Percentiles rank a stretch among this genome's conserved stretches.
Conservation (phyloP, 1,140 invertebrate species). For the Micrasema minimum region DNA sequence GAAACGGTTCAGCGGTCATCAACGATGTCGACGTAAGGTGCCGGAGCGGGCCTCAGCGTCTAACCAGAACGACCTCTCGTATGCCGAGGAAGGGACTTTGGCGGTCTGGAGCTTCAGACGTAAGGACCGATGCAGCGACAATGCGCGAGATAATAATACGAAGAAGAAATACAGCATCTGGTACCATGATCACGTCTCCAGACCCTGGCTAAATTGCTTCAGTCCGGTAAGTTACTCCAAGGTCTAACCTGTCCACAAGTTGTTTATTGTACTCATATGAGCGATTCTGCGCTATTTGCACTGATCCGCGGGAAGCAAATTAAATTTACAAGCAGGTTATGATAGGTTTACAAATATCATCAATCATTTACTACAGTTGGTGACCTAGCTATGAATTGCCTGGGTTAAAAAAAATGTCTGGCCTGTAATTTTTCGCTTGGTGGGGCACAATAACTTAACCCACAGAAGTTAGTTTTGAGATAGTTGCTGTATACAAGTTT, state of each 20-base stretch:
- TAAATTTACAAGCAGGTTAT: too few relatives aligned
- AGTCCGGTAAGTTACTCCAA: conserved; percentile 60
- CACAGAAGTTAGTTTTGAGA: too few relatives aligned
- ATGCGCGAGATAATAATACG: conserved; percentile 56
- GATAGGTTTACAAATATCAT: too few relatives aligned
- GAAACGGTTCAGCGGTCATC: conserved; percentile 62
- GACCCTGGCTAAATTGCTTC: conserved; percentile 65
- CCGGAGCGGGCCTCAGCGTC: conserved; percentile 57
- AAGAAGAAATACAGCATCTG: conserved; percentile 59
- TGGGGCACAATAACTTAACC: too few relatives aligned
- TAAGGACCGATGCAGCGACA: conserved; percentile 53
- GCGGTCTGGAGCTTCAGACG: conserved; percentile 21
- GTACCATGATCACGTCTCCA: conserved; percentile 62
- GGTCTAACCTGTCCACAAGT: conserved; percentile 13
- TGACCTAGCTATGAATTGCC: conserved; percentile 13
- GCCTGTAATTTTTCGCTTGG: too few relatives aligned
- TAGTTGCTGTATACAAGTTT: too few relatives aligned
- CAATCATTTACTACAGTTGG: too few relatives aligned
- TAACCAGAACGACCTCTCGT: conserved; percentile 26
- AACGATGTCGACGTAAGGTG: conserved; percentile 63
- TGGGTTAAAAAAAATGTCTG: too few relatives aligned
- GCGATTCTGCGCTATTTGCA: too few relatives aligned
- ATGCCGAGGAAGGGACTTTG: conserved; percentile 34
- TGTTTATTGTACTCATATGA: too few relatives aligned
- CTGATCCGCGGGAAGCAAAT: too few relatives aligned